A percentile compares a stretch with the other conserved stretches of the same genome.
Evolutionary conservation across 2,888 invertebrate species (phyloP).

Genomic region (Hybos culiciformis): DNA sequence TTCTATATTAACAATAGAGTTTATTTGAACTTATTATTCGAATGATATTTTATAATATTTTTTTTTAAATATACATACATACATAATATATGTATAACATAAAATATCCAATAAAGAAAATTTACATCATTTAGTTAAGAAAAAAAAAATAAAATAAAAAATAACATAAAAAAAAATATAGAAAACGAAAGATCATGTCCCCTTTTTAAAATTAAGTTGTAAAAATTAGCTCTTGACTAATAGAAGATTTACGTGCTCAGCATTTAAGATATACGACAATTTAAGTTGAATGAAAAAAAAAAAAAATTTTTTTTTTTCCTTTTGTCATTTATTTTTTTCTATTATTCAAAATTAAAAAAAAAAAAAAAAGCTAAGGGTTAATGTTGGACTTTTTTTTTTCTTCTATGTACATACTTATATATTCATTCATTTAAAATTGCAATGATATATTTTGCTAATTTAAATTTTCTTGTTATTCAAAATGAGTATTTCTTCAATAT

Average conservation of each 20-base stretch:
- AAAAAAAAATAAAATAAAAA: too few species aligned
- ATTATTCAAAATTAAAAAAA: not conserved
- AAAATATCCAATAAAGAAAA: too few species aligned
- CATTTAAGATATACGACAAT: not conserved
- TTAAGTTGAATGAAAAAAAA: not conserved
- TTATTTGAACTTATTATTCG: too few species aligned
- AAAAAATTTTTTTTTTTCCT: not conserved
- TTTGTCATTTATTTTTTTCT: not conserved
- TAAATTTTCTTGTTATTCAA: not conserved
- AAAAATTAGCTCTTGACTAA: constrained; percentile 12
- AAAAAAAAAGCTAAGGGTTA: not conserved
- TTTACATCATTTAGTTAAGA: too few species aligned
- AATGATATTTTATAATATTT: too few species aligned
- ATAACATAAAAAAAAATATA: too few species aligned
- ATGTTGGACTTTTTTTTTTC: not conserved
- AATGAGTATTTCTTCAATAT: not conserved
- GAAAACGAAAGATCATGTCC: too few species aligned
- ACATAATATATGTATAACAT: too few species aligned
- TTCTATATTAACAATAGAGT: too few species aligned
- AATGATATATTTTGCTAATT: not conserved
- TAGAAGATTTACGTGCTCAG: constrained; percentile 9
- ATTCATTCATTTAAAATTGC: not conserved
- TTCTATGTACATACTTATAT: not conserved
- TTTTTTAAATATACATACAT: too few species aligned
- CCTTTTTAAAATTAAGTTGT: constrained; percentile 11